phyloP scores from a whole-genome alignment of 2,113 vertebrate species.

The Vanacampus margaritifer region DNA sequence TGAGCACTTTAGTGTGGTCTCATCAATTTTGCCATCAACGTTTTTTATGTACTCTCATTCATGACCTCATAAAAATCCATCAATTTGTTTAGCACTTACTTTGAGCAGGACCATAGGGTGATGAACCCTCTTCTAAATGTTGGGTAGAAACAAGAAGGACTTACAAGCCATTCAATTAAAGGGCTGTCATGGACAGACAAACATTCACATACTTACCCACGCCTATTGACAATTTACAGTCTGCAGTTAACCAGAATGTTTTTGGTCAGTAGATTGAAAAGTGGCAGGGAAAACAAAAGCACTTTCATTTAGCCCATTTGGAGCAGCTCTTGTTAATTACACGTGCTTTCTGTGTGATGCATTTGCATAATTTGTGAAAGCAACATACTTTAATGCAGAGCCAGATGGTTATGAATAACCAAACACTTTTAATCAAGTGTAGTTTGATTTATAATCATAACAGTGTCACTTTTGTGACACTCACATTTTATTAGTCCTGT shows the following conservation, averaged over 20 bases:
- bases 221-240: neutral
- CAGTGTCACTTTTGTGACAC: slow-evolving; percentile 1
- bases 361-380: slow-evolving; percentile 5
- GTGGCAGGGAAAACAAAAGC: slow-evolving; percentile 6
- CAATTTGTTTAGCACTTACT: neutral
- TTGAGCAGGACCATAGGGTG: neutral
- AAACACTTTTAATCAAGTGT: slow-evolving; percentile 6
- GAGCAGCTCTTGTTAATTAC: slow-evolving; percentile 1
- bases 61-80: neutral
- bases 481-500: neutral
- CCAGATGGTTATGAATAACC: slow-evolving; percentile 9
- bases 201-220: neutral
- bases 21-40: neutral
- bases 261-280: neutral
- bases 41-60: neutral
- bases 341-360: neutral
- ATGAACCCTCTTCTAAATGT: neutral
- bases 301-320: slow-evolving; percentile 4
- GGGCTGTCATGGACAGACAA: neutral
- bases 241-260: neutral
- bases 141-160: neutral
- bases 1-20: neutral
- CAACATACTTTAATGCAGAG: slow-evolving; percentile 1
- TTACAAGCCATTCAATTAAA: neutral
- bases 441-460: slow-evolving; percentile 10